These are phyloP conservation scores for Venusia cambrica DNA, from an alignment of 2,888 invertebrate genomes.

Conservation along the genomic window DNA sequence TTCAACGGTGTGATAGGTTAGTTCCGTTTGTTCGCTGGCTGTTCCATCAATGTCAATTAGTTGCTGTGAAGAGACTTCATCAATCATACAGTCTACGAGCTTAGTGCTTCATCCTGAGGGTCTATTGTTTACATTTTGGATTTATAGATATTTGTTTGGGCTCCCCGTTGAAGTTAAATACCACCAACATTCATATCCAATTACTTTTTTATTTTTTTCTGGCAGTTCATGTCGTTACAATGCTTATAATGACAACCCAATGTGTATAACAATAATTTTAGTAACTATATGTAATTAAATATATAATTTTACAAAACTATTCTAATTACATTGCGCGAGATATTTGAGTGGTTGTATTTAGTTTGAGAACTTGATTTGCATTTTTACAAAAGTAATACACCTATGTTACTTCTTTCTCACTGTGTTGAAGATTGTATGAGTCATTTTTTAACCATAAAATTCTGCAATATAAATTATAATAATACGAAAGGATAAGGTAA, in stretches of 20 bases:
- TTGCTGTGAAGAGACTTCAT: slow-evolving; percentile 70
- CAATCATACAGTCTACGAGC: slow-evolving; percentile 64
- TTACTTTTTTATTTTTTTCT: no score
- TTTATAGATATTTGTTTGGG: slow-evolving; percentile 34
- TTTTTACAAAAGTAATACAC: no score
- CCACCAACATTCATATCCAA: slow-evolving; percentile 5
- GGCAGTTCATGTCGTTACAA: no score
- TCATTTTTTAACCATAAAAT: slow-evolving; percentile 8
- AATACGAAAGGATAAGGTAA: slow-evolving; percentile 8
- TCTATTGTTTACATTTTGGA: slow-evolving; percentile 60
- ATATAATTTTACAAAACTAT: no score
- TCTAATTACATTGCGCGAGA: no score
- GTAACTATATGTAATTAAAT: no score
- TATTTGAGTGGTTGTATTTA: no score
- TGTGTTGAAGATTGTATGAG: no score
- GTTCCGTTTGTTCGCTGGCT: slow-evolving; percentile 49
- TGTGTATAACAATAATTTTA: no score
- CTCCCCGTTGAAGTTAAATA: slow-evolving; percentile 5
- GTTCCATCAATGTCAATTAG: slow-evolving; percentile 81
- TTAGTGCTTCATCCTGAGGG: slow-evolving; percentile 52
- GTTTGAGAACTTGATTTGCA: no score
- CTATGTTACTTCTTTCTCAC: no score
- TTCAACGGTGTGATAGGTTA: slow-evolving; percentile 34
- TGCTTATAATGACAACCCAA: no score
- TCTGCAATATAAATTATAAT: neutral